phyloP scores from a whole-genome alignment of 2,113 vertebrate genomes.

The Crotalus helleri region DNA sequence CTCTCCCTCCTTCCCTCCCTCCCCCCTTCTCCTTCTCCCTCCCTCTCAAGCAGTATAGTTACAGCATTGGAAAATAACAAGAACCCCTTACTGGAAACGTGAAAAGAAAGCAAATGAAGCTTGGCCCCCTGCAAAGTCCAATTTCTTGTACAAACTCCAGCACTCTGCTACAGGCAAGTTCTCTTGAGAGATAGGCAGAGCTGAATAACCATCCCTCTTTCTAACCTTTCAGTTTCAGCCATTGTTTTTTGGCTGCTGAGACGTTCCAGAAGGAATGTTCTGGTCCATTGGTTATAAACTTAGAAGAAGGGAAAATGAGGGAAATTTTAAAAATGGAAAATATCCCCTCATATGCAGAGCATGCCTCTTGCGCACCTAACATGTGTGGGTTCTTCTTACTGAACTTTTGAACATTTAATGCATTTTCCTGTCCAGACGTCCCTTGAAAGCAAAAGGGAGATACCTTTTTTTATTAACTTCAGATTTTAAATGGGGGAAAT shows the following conservation, averaged over 20 bases:
- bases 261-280: conserved; percentile 1
- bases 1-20: too few species aligned
- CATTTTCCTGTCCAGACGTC: neutral
- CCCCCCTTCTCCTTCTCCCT: too few species aligned
- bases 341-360: neutral
- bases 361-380: neutral
- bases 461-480: conserved; percentile 2
- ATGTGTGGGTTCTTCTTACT: conserved; percentile 2
- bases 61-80: neutral
- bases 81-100: neutral
- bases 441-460: neutral
- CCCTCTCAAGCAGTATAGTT: neutral
- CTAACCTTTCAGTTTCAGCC: neutral
- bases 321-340: conserved; percentile 16
- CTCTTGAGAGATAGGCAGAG: fast-evolving
- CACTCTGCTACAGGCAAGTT: neutral
- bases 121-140: conserved; percentile 15
- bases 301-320: neutral
- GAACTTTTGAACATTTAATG: neutral
- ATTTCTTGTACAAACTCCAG: neutral
- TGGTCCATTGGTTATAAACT: conserved; percentile 7
- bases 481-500: neutral
- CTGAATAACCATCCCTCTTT: neutral
- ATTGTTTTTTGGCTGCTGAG: conserved; percentile 14
- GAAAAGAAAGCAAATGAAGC: neutral